Evolutionary conservation across 92 coral and sea anemone genomes (phyloP).

Genomic region (Epizoanthus stellaris): DNA sequence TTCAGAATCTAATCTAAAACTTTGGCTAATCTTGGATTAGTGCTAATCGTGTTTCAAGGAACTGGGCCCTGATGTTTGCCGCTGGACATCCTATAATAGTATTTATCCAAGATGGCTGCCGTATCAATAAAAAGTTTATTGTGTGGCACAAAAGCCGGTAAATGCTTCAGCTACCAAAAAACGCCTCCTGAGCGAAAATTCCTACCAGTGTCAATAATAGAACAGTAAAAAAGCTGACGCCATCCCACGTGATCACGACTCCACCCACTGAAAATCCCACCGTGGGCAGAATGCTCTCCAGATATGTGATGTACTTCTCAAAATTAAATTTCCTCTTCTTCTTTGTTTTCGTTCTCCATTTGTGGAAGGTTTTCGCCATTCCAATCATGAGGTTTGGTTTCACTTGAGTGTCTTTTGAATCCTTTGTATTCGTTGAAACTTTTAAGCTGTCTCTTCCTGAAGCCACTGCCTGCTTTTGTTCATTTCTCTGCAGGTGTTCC

Average conservation of each 20-base stretch:
- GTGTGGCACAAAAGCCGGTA: too few species aligned
- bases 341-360: slow-evolving; percentile 92
- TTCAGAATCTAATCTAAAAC: too few species aligned
- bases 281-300: slow-evolving; percentile 88
- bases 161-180: slow-evolving; percentile 73
- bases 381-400: slow-evolving; percentile 75
- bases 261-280: slow-evolving; percentile 95
- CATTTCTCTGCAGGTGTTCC: background rate
- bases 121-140: too few species aligned
- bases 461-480: slow-evolving; percentile 26
- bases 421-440: background rate
- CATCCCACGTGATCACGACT: slow-evolving; percentile 92
- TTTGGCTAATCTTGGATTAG: too few species aligned
- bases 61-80: too few species aligned
- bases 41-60: too few species aligned
- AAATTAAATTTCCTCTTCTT: slow-evolving; percentile 83
- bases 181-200: slow-evolving; percentile 93
- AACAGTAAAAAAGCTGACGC: slow-evolving; percentile 82
- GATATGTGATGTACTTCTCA: slow-evolving; percentile 88
- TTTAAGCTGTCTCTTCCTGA: slow-evolving; percentile 25
- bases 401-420: slow-evolving; percentile 25
- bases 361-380: slow-evolving; percentile 87
- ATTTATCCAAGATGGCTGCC: too few species aligned
- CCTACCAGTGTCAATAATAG: slow-evolving; percentile 85
- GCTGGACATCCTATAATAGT: too few species aligned